Base-by-base conservation (phyloP, 1,140 invertebrate genomes). In the Bicyclus anynana region DNA sequence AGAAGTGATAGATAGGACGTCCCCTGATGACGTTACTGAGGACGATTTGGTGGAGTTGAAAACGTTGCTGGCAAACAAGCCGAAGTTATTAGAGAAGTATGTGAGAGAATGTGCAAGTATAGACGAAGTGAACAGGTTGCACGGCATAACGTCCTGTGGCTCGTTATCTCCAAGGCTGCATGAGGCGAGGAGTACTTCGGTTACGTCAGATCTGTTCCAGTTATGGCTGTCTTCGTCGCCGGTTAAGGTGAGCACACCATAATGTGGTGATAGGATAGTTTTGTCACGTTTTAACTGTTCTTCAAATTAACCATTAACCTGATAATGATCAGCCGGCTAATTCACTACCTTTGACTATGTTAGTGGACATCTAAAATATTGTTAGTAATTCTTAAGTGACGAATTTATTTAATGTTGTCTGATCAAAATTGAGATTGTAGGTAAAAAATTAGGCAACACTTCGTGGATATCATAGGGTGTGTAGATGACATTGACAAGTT, bases 161-260 rank as follows among this genome's bases (percentile, higher is more conserved):
- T 82, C 89, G 0, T 74, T 90, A 37, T 90, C 91, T 6, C 92
- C 93, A 51, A 90, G 94, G 40, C 84, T 81, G 0, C 74, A 86
- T 48, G 79, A 87, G 47, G 84, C 84, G 0, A 57, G 84, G 44
- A 87, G 84, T 63, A 94, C 94, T 54, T 96, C 95, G 38, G 93
- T 96, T 27, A 95, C 94, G 5, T 95, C 94, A 42, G 95, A 97
- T 74, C 89, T 96, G 37, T 96, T 96, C 77, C 94, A 96, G 72
- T 90, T 93, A 49, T 96, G 94, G 95, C 88, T 96, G 72, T 91
- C 93, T 13, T 92, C 93, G 21, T 94, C 93, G 54, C 93, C 94
- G 1, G 91, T 92, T 83, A 91, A 93, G 93, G 93, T 94, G 33
- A 67, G 82, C n/a, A n/a, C n/a, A n/a, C 5, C 5, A 27, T 33